A percentile compares a stretch with the other conserved stretches of the same genome.
phyloP scores from a whole-genome alignment of 2,113 vertebrate genomes.

The Amblyornis subalaris region DNA sequence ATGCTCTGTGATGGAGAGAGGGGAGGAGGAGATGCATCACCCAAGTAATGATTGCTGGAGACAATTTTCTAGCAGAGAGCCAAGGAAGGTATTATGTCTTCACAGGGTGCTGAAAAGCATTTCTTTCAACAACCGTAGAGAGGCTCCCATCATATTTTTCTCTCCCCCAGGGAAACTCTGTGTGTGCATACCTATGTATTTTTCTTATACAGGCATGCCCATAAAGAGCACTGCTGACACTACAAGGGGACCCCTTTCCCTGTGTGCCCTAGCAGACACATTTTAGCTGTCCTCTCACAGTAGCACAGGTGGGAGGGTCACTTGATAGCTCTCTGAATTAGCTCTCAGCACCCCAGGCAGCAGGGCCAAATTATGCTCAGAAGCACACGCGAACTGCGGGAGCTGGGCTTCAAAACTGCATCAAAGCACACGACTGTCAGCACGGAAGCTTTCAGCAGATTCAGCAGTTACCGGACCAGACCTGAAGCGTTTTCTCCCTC shows the following conservation, averaged over 20 bases:
- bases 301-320: background rate
- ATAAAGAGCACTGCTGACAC: background rate
- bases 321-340: background rate
- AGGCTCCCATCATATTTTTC: background rate
- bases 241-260: background rate
- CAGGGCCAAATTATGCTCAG: background rate
- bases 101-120: background rate
- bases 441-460: background rate
- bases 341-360: background rate
- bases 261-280: background rate
- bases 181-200: background rate
- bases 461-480: background rate
- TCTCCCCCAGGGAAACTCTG: background rate
- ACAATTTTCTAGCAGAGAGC: background rate
- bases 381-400: background rate
- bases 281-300: background rate
- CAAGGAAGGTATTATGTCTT: background rate
- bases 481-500: background rate
- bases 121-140: background rate
- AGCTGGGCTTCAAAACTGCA: background rate
- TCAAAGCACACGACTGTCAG: background rate
- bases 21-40: background rate
- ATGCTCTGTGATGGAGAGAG: background rate
- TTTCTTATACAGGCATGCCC: background rate
- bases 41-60: background rate